Evolutionary conservation across 2,888 invertebrate species (phyloP).

Genomic region (Sussaba pulchella): DNA sequence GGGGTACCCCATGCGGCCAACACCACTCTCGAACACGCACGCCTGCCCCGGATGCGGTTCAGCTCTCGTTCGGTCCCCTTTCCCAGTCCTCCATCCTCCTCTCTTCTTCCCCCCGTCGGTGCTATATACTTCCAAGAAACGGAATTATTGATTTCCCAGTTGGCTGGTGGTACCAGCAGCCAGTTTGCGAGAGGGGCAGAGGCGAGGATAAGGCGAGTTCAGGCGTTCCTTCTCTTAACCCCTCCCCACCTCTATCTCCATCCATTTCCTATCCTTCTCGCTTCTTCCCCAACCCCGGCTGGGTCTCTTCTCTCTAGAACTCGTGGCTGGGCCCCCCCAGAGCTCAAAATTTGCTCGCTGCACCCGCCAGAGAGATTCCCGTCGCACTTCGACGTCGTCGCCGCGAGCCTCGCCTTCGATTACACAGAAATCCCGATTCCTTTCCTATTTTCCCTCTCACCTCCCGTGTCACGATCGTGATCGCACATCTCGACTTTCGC

Average conservation of each 20-base stretch:
- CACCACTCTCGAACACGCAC: slow-evolving; percentile 60
- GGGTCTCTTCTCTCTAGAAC: slow-evolving; percentile 37
- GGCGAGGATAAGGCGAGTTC: slow-evolving; percentile 42
- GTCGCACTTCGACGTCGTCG: slow-evolving; percentile 46
- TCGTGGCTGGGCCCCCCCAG: slow-evolving; percentile 28
- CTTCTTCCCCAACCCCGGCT: neutral
- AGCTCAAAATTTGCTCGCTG: slow-evolving; percentile 39
- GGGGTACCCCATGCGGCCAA: slow-evolving; percentile 45
- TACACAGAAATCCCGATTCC: slow-evolving; percentile 64
- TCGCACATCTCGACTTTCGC: slow-evolving; percentile 24
- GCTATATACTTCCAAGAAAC: slow-evolving; percentile 64
- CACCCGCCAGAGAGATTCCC: slow-evolving; percentile 41
- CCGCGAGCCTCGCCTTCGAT: slow-evolving; percentile 55
- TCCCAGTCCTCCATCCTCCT: slow-evolving; percentile 11
- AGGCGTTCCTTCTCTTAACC: slow-evolving; percentile 26
- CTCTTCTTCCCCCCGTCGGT: slow-evolving; percentile 48
- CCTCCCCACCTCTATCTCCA: slow-evolving; percentile 14
- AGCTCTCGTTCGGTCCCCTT: slow-evolving; percentile 39
- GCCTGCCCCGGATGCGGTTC: slow-evolving; percentile 58
- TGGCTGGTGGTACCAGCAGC: slow-evolving; percentile 64
- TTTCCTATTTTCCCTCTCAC: slow-evolving; percentile 9
- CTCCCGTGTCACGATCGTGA: slow-evolving; percentile 7
- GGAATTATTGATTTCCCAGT: slow-evolving; percentile 71
- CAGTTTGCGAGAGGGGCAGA: slow-evolving; percentile 37
- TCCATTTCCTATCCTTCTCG: neutral